Base-by-base conservation (phyloP, 1,140 invertebrate species). In the Epicauta chinensis region DNA sequence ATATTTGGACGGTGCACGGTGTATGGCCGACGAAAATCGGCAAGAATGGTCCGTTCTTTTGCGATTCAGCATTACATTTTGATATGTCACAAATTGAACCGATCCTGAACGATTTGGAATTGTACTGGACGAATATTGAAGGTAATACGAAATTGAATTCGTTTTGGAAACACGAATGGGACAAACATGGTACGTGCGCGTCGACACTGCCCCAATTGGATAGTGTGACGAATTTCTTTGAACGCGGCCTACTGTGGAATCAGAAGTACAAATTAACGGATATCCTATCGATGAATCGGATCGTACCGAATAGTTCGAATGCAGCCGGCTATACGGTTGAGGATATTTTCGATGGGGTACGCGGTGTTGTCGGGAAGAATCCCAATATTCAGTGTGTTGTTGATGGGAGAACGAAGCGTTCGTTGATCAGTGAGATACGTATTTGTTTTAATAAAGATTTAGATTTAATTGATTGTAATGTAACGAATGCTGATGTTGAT, bases 91-190 rank as follows among this genome's bases (percentile, higher is more conserved):
- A 75, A 46, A 62, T 91, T 2, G 65, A 73, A 16, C 71, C 78
- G 0, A 78, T 91, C 32, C 70, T 81, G 55, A 60, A 67, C 10
- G 69, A 83, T 35, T 61, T 92, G 17, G 71, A 81, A 45, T 68
- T 78, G 23, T 79, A 77, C 39, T 92, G 89, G 89, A 78, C 80
- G 1, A 86, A 90, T 59, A 73, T 92, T 48, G 79, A 87, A 64
- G 77, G 58, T 71, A 75, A 72, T 54, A 78, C 72, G 1, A 69
- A 73, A 30, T 63, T 70, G 9, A 75, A 81, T 58, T 74, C 76
- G 5, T 75, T 92, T 5, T 92, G 89, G 89, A 73, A 80, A 52
- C 87, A 93, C 53, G 89, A 91, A 67, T 93, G 89, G 89, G 66
- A 74, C 1, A 93, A 91, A 63, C 89, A 93, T 67, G 89, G 89